Conservation (phyloP, 2,113 vertebrate genomes). For the Ceyx melanurus region DNA sequence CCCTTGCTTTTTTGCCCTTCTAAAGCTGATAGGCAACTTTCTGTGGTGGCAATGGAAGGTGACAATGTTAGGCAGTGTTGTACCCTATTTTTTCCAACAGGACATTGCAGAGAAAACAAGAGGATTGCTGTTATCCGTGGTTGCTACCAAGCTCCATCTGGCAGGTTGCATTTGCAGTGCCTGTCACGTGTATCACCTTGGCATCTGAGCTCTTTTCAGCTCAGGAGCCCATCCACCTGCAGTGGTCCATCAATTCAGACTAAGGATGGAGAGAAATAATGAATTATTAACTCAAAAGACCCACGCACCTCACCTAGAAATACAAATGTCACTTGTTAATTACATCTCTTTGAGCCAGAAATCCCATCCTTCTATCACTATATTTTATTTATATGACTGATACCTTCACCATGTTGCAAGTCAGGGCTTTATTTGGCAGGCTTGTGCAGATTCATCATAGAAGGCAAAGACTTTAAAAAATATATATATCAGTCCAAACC, state of each 20-base stretch:
- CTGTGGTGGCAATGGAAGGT: slow-evolving; percentile 17
- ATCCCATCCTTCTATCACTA: not conserved
- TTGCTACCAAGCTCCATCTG: not conserved
- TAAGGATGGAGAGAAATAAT: not conserved
- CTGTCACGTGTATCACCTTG: not conserved
- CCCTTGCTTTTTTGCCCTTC: not conserved
- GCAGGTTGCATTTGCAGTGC: not conserved
- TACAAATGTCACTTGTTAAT: not conserved
- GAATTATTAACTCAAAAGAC: not conserved
- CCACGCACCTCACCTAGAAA: not conserved
- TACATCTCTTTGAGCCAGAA: not conserved
- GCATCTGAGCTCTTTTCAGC: not conserved
- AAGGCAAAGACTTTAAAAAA: not conserved
- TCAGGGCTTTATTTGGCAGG: not conserved
- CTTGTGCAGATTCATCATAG: not conserved
- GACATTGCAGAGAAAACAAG: not conserved
- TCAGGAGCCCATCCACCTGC: not conserved
- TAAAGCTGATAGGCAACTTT: slow-evolving; percentile 21
- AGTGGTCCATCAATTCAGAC: not conserved
- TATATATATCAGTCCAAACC: not conserved
- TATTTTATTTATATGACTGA: not conserved
- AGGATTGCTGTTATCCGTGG: not conserved
- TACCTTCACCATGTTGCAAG: not conserved
- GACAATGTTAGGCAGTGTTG: not conserved
- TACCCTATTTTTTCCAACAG: not conserved